These are phyloP conservation scores for Microcebus griseorufus DNA, from an alignment of 2,113 vertebrate species.

Conservation along the genomic window DNA sequence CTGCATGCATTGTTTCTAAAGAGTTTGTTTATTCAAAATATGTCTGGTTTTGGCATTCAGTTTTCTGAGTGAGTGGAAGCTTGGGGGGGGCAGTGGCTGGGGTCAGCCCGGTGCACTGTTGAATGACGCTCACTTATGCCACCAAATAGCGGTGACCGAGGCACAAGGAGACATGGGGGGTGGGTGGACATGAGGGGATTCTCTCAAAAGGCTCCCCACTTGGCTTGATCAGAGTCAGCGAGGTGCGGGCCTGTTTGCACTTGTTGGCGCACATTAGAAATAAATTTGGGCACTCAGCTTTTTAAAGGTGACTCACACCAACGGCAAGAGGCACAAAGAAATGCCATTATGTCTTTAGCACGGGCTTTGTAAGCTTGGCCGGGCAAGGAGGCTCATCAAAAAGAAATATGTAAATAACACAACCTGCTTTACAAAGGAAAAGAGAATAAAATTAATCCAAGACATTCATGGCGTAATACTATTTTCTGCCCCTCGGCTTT, in stretches of 20 bases:
- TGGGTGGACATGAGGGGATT: background rate
- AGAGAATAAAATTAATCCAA: constrained; percentile 82
- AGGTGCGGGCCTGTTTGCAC: constrained; percentile 74
- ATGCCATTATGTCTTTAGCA: constrained; percentile 82
- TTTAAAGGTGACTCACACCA: constrained; percentile 74
- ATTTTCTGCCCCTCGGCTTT: constrained; percentile 82
- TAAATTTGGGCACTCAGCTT: constrained; percentile 79
- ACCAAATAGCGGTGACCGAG: background rate
- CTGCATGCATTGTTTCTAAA: constrained; percentile 30
- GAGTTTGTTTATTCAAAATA: constrained; percentile 61
- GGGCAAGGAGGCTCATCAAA: constrained; percentile 84
- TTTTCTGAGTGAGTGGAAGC: constrained; percentile 3
- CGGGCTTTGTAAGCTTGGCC: constrained; percentile 81
- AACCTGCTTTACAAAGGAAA: constrained; percentile 83
- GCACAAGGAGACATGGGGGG: background rate
- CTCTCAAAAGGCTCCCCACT: constrained; percentile 10
- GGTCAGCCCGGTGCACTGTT: background rate
- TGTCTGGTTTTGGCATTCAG: background rate
- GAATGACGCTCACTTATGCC: background rate
- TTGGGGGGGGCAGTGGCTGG: constrained; percentile 18
- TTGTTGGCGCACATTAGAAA: constrained; percentile 83
- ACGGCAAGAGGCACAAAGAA: constrained; percentile 80
- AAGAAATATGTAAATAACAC: constrained; percentile 86
- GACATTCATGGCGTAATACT: constrained; percentile 80
- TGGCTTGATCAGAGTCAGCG: constrained; percentile 23